Percentiles rank a stretch among this genome's conserved stretches.
Evolutionary conservation across 1,140 invertebrate genomes (phyloP).

Genomic region (Drosophila subobscura): DNA sequence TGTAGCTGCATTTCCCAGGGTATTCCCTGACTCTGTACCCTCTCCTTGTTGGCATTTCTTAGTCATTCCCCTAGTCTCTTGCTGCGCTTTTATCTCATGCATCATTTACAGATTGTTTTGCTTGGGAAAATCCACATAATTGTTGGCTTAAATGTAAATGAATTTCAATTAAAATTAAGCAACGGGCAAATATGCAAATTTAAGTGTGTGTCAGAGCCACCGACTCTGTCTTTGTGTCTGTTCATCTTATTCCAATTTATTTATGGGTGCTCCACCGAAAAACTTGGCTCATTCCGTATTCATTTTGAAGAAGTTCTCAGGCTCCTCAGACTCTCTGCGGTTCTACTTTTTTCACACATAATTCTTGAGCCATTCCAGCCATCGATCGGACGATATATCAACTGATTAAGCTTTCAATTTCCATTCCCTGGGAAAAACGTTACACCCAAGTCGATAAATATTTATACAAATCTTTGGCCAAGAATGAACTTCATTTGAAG

Average conservation of each 20-base stretch:
- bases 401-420: conserved; percentile 26
- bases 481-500: conserved; percentile 6
- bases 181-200: conserved; percentile 47
- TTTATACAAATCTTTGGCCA: conserved; percentile 32
- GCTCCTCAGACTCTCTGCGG: conserved; percentile 25
- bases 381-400: conserved; percentile 16
- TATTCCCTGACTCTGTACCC: too few species aligned
- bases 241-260: conserved; percentile 47
- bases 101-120: conserved; percentile 75
- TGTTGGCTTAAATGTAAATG: conserved; percentile 73
- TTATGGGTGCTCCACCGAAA: conserved; percentile 16
- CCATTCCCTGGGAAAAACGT: background rate
- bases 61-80: background rate
- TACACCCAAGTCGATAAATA: conserved; percentile 40
- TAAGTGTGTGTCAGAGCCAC: conserved; percentile 2
- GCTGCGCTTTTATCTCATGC: conserved; percentile 61
- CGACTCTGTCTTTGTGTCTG: background rate
- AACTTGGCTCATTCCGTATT: conserved; percentile 24
- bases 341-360: conserved; percentile 57
- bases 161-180: conserved; percentile 74
- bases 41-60: too few species aligned
- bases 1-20: too few species aligned
- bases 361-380: conserved; percentile 56
- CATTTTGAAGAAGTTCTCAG: conserved; percentile 64
- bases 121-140: conserved; percentile 77